Evolutionary conservation across 2,797 vertebrate species (phyloP).

Genomic region (Cyclopterus lumpus): DNA sequence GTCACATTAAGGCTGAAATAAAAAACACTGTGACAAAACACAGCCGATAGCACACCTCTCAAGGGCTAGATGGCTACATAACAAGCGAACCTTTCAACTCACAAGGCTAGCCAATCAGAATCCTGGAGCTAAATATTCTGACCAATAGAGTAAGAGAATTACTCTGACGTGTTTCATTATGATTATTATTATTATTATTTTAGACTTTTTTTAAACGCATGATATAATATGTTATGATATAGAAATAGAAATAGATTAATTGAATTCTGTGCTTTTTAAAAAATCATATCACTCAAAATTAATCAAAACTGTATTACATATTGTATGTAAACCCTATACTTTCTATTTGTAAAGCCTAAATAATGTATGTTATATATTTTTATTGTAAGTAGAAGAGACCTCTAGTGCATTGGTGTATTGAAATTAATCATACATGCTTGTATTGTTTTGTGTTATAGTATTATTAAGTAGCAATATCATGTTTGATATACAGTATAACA

Average conservation of each 20-base stretch:
- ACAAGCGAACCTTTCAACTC: slow-evolving; percentile 51
- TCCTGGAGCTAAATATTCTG: not conserved
- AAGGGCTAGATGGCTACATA: slow-evolving; percentile 25
- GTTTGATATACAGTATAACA: not conserved
- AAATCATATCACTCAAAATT: not conserved
- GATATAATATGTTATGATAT: not conserved
- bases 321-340: not conserved
- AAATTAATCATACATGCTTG: not conserved
- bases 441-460: not conserved
- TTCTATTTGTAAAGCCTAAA: not conserved
- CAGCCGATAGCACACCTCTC: not conserved
- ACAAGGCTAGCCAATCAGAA: slow-evolving; percentile 58
- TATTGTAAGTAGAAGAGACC: not conserved
- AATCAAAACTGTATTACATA: not conserved
- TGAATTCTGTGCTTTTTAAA: not conserved
- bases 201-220: not conserved
- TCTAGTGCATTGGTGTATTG: not conserved
- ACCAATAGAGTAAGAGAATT: slow-evolving; percentile 55
- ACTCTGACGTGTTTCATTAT: slow-evolving; percentile 11
- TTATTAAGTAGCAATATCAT: not conserved
- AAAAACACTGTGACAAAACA: not conserved
- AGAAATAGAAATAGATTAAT: not conserved
- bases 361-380: not conserved
- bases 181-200: no score
- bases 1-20: not conserved